Evolutionary conservation across 2,113 vertebrate genomes (phyloP), one percentile per base, ranked within the genome.

Genomic region (Nanorana parkeri): DNA sequence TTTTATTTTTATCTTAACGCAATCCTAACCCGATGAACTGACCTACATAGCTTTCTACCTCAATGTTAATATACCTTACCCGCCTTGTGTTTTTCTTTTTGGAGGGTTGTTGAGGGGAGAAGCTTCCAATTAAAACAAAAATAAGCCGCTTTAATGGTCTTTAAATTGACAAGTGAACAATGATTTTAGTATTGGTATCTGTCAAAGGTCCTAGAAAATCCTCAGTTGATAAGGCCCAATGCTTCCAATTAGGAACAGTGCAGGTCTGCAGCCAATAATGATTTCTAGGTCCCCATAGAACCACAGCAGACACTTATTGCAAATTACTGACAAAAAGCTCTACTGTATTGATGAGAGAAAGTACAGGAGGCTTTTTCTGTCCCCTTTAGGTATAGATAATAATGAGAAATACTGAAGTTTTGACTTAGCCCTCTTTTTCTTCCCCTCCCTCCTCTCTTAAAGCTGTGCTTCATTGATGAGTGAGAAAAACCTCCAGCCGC

Each of bases 131-230:
- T 98, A 99, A 98, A 97, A 95, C 92, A 95, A 95, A 96, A 95
- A 94, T 95, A 95, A 96, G 94, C 94, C 94, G 94, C 95, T 97
- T 96, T 98, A 98, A 96, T 94, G 91, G 96, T 94, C 95, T 97
- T 96, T 98, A 97, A 97, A 99, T 97, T 99, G 97, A 99, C 97
- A 98, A 96, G 94, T 93, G 96, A 96, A 96, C 97, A 99, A 97
- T 97, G 97, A 98, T 99, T 98, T 98, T 96, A 91, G 95, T 97
- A 97, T 97, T 94, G 96, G 96, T 96, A 96, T 95, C 97, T 98
- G 97, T 99, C 97, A 99, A 96, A 97, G 96, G 96, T 96, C 95
- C 94, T 87, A 89, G 96, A 95, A 98, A 99, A 99, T 96, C 96
- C 94, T 92, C 93, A 87, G 92, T 92, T 99, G 97, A 99, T 98